These are phyloP conservation scores for Pyxicephalus adspersus DNA, from an alignment of 2,113 vertebrate genomes.

Conservation along the genomic window DNA sequence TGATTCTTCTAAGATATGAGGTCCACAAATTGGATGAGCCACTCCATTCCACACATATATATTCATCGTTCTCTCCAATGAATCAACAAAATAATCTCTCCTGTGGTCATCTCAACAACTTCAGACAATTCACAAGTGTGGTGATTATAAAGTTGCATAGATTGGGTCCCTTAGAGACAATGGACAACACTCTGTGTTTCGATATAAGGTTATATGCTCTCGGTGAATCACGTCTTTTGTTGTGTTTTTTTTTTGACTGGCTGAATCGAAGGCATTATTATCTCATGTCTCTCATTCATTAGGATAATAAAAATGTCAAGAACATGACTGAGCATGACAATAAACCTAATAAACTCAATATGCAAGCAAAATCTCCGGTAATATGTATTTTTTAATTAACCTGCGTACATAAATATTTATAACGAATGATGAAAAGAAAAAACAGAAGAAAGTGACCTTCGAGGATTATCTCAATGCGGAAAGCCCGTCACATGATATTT, in stretches of 20 bases:
- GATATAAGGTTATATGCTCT: not conserved
- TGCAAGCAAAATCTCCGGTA: constrained; percentile 34
- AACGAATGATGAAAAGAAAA: constrained; percentile 8
- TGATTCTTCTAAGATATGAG: no score
- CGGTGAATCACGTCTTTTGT: not conserved
- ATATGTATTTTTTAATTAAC: constrained; percentile 50
- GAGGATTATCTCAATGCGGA: not conserved
- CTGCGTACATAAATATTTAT: constrained; percentile 46
- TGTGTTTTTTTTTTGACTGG: constrained; percentile 21
- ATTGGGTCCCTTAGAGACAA: not conserved
- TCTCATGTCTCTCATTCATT: constrained; percentile 43
- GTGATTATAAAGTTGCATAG: no score
- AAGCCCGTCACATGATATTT: not conserved
- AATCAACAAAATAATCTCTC: no score
- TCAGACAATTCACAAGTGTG: no score
- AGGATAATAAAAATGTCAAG: constrained; percentile 46
- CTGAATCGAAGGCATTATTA: constrained; percentile 27
- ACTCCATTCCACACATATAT: no score
- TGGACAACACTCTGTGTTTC: constrained; percentile 8
- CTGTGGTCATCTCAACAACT: no score
- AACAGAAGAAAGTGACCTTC: constrained; percentile 13
- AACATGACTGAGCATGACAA: constrained; percentile 38
- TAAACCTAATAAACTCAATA: constrained; percentile 44
- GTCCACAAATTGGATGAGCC: no score
- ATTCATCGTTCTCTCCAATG: no score